Conservation (phyloP, 2,113 vertebrate genomes). For the Elephas maximus region DNA sequence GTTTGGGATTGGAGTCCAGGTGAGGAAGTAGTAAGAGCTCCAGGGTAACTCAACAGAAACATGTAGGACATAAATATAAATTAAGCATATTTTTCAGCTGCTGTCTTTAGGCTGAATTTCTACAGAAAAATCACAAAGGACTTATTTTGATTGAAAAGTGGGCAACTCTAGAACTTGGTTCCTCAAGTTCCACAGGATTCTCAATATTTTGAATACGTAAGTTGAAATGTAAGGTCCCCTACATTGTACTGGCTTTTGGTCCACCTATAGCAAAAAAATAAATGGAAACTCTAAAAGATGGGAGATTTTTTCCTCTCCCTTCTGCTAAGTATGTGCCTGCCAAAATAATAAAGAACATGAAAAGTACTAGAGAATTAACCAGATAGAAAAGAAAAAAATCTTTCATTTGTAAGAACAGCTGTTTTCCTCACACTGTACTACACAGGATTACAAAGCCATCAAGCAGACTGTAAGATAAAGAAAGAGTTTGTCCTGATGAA, state of each 20-base stretch:
- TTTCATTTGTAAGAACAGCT: slow-evolving; percentile 41
- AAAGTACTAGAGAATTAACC: slow-evolving; percentile 50
- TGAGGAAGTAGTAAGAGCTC: slow-evolving; percentile 14
- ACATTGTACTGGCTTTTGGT: neutral
- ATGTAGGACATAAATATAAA: slow-evolving; percentile 13
- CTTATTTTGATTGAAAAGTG: slow-evolving; percentile 61
- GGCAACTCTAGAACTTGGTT: slow-evolving; percentile 48
- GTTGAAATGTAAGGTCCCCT: neutral
- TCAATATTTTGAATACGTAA: slow-evolving; percentile 46
- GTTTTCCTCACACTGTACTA: neutral
- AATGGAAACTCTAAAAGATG: slow-evolving; percentile 23
- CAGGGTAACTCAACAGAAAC: slow-evolving; percentile 36
- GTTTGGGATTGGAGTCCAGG: neutral
- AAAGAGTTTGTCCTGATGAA: slow-evolving; percentile 66
- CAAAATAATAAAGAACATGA: slow-evolving; percentile 30
- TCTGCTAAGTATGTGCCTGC: slow-evolving; percentile 6
- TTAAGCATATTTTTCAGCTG: slow-evolving; percentile 48
- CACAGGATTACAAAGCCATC: slow-evolving; percentile 52
- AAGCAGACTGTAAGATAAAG: neutral
- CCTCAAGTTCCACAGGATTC: neutral
- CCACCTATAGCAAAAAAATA: neutral
- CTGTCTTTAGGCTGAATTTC: slow-evolving; percentile 40
- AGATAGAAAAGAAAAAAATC: slow-evolving; percentile 1
- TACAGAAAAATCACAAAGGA: neutral
- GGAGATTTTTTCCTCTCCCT: slow-evolving; percentile 7